Percentiles rank a stretch among this genome's conserved stretches.
phyloP scores from a whole-genome alignment of 2,888 invertebrate species.

The Emesis castigata region DNA sequence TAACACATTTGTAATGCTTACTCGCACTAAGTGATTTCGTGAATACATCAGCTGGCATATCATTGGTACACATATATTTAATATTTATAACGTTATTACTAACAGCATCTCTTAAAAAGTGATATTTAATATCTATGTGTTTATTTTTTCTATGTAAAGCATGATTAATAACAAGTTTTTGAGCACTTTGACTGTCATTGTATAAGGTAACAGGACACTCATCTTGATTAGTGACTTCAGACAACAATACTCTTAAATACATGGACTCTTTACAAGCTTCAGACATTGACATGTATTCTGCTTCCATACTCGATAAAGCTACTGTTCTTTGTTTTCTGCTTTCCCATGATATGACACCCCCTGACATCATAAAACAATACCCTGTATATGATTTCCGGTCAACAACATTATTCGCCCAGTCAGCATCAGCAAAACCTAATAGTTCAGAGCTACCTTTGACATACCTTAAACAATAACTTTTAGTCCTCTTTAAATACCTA shows the following conservation, averaged over 20 bases:
- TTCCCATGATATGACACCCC: too few species aligned
- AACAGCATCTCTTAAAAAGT: conserved; percentile 9
- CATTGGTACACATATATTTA: conserved; percentile 11
- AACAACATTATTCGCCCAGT: conserved; percentile 12
- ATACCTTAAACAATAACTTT: conserved; percentile 10
- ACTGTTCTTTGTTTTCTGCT: too few species aligned
- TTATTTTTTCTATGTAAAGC: background rate
- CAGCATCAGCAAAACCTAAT: conserved; percentile 11
- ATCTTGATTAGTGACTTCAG: conserved; percentile 10
- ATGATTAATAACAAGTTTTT: background rate
- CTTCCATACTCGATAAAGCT: too few species aligned
- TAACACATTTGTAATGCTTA: conserved; percentile 6
- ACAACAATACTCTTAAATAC: background rate
- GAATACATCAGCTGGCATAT: conserved; percentile 5
- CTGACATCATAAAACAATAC: too few species aligned
- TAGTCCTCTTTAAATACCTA: conserved; percentile 13
- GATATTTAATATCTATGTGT: conserved; percentile 1
- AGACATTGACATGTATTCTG: too few species aligned
- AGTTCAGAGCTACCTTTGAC: background rate
- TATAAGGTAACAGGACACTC: background rate
- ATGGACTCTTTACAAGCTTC: too few species aligned
- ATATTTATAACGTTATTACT: background rate
- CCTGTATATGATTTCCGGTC: conserved; percentile 10
- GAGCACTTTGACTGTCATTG: too few species aligned
- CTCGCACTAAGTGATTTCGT: conserved; percentile 1